A percentile compares a stretch with the other conserved stretches of the same genome.
phyloP scores from a whole-genome alignment of 2,113 vertebrate species.

The Gracilinanus agilis region DNA sequence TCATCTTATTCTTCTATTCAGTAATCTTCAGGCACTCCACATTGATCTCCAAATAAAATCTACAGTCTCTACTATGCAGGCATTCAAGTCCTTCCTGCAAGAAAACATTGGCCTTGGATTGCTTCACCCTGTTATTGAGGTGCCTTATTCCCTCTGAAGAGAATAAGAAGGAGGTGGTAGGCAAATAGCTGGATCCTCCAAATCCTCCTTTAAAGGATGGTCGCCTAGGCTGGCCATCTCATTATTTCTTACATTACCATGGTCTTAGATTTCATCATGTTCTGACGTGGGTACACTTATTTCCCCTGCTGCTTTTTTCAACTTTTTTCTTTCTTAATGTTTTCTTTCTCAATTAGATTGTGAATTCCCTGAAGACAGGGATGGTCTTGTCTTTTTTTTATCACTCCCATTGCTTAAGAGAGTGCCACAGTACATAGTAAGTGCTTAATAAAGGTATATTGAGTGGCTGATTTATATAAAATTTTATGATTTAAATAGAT shows the following conservation, averaged over 20 bases:
- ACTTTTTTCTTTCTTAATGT: too few relatives aligned
- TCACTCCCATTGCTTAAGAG: too few relatives aligned
- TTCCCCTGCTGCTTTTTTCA: too few relatives aligned
- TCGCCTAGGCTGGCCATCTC: neutral
- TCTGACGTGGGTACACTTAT: too few relatives aligned
- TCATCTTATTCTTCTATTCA: neutral
- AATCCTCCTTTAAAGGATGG: neutral
- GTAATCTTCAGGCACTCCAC: neutral
- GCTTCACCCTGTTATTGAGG: neutral
- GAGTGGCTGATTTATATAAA: too few relatives aligned
- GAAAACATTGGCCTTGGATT: neutral
- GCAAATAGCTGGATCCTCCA: neutral
- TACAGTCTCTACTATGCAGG: neutral
- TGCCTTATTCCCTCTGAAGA: neutral
- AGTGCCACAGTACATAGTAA: too few relatives aligned
- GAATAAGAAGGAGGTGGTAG: neutral
- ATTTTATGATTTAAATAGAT: too few relatives aligned
- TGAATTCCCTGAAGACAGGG: too few relatives aligned
- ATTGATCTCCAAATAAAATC: neutral
- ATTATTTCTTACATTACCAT: too few relatives aligned
- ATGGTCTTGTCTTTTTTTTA: too few relatives aligned
- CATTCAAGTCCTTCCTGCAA: neutral
- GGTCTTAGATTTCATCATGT: neutral
- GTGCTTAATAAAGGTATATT: too few relatives aligned
- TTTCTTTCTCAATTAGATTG: too few relatives aligned